These are phyloP conservation scores for Nomia melanderi DNA, from an alignment of 1,140 invertebrate species.

Conservation along the genomic window DNA sequence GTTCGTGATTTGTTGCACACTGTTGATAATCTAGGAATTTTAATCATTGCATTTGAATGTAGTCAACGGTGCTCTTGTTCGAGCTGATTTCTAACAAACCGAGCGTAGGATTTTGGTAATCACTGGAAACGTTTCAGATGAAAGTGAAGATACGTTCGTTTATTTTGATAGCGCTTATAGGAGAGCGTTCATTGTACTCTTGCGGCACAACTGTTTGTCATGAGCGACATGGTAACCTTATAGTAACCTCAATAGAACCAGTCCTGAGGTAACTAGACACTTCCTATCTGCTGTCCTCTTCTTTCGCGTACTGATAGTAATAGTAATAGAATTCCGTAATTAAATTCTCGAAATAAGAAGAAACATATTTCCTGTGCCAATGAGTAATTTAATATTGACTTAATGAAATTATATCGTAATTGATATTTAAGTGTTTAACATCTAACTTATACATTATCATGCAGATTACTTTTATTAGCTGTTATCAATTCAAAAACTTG, in stretches of 20 bases:
- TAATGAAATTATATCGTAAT: no score
- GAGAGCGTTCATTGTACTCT: not conserved
- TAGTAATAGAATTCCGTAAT: not conserved
- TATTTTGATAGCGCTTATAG: not conserved
- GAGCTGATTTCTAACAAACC: no score
- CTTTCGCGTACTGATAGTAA: not conserved
- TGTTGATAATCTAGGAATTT: no score
- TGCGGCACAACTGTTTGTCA: not conserved
- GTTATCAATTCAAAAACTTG: no score
- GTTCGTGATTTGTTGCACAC: not conserved
- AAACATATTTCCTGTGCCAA: not conserved
- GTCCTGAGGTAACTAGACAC: slow-evolving; percentile 15
- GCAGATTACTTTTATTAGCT: no score
- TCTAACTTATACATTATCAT: no score
- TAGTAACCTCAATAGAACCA: slow-evolving; percentile 5
- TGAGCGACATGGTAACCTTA: slow-evolving; percentile 26
- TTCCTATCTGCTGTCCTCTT: slow-evolving; percentile 22
- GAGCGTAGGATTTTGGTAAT: no score
- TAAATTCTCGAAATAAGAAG: not conserved
- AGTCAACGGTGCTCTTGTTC: no score
- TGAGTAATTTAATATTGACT: no score
- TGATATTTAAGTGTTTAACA: no score
- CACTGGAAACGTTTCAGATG: no score
- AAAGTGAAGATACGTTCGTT: not conserved
- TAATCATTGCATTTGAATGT: no score